Evolutionary conservation across 2,888 invertebrate genomes (phyloP), one percentile per base, ranked within the genome.

Genomic region (Ditylenchus weischeri): DNA sequence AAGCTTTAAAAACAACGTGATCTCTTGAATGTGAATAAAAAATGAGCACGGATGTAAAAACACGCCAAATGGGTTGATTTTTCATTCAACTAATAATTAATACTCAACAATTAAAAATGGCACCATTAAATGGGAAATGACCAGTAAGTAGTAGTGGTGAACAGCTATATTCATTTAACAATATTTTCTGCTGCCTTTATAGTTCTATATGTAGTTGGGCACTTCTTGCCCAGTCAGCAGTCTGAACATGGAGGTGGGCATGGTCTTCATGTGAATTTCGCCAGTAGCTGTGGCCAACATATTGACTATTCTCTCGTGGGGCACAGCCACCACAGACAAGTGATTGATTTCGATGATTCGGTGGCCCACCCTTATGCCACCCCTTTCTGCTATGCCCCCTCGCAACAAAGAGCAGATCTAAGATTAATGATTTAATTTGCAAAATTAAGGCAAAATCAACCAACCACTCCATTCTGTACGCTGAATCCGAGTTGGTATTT

Each of bases 201-300:
- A 57, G 47, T 21, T 38, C 84, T 78, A 96, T 87, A 98, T 95
- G 87, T 94, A 98, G 86, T 95, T 91, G 78, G 98, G 98, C 85
- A 93, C 92, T 87, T 98, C 98, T 87, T 98, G 98, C 71, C 98
- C 98, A 78, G 98, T 99, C 83, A 98, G 88, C 84, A 98, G 88
- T 83, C 96, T 89, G 88, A 95, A 98, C 93, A 98, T 98, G 76
- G 96, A 96, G 76, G 98, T 98, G 80, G 98, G 98, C 98, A 99
- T 98, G 70, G 98, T 98, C 87, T 98, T 98, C 96, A 98, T 98
- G 81, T 95, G 88, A 81, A 98, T 98, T 94, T 98, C 98, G 81
- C 98, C 98, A 72, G 98, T 94, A 70, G 96, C 96, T 67, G 95
- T 96, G 75, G 98, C 96, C 78, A 99, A 88, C 84, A 98, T 88